A percentile compares a stretch with the other conserved stretches of the same genome.
Evolutionary conservation across 1,140 invertebrate species (phyloP).

Genomic region (Galleria mellonella): DNA sequence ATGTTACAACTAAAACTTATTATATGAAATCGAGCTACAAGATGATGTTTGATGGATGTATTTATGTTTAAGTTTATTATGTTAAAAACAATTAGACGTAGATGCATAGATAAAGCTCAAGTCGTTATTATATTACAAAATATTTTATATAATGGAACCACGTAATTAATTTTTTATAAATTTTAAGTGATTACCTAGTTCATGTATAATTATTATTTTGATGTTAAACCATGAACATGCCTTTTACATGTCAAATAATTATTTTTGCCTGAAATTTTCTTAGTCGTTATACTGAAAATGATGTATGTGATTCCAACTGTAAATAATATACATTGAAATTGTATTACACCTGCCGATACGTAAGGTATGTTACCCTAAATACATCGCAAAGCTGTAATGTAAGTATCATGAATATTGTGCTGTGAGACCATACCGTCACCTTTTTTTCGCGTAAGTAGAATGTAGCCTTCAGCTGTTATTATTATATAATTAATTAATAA

Average conservation of each 20-base stretch:
- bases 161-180: slow-evolving; percentile 10
- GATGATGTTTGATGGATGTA: neutral
- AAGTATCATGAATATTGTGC: slow-evolving; percentile 23
- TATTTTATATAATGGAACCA: slow-evolving; percentile 14
- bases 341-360: slow-evolving; percentile 22
- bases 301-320: slow-evolving; percentile 14
- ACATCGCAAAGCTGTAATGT: neutral
- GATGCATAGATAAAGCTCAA: slow-evolving; percentile 41
- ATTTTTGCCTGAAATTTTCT: slow-evolving; percentile 25
- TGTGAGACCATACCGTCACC: slow-evolving; percentile 26
- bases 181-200: slow-evolving; percentile 6
- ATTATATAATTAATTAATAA: neutral
- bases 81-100: slow-evolving; percentile 22
- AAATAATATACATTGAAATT: slow-evolving; percentile 20
- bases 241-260: slow-evolving; percentile 34
- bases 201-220: slow-evolving; percentile 19
- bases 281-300: slow-evolving; percentile 8
- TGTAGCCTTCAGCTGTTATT: slow-evolving; percentile 2
- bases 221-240: slow-evolving; percentile 56
- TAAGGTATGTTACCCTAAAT: slow-evolving; percentile 14
- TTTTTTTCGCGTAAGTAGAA: slow-evolving; percentile 20
- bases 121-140: slow-evolving; percentile 33
- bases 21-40: too few species aligned
- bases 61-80: neutral
- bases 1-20: neutral